Evolutionary conservation across 2,888 invertebrate species (phyloP).

Genomic region (Agonopterix heracliana): DNA sequence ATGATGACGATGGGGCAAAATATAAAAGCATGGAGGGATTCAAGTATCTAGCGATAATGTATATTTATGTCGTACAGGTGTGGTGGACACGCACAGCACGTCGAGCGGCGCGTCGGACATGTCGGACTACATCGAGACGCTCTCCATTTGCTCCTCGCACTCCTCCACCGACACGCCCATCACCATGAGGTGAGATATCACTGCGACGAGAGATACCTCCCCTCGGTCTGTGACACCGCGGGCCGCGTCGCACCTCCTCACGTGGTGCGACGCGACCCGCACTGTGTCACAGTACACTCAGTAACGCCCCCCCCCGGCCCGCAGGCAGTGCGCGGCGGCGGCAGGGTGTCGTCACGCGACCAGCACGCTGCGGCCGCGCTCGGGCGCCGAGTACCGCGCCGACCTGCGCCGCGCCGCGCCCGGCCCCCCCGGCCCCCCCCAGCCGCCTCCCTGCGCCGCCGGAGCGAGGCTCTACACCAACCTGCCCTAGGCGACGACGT

Average conservation of each 20-base stretch:
- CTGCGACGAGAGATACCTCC: background rate
- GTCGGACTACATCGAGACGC: constrained; percentile 91
- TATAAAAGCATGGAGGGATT: too few species aligned
- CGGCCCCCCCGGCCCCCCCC: constrained; percentile 33
- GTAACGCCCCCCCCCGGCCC: too few species aligned
- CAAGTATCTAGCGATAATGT: too few species aligned
- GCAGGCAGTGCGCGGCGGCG: background rate
- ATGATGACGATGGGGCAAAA: too few species aligned
- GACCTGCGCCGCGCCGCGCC: constrained; percentile 17
- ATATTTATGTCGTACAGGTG: constrained; percentile 26
- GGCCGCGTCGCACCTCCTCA: background rate
- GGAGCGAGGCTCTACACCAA: background rate
- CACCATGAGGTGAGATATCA: constrained; percentile 55
- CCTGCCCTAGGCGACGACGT: background rate
- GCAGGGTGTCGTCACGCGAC: background rate
- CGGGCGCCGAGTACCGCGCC: constrained; percentile 85
- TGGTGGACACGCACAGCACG: constrained; percentile 82
- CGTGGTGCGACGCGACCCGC: background rate
- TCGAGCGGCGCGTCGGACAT: constrained; percentile 91
- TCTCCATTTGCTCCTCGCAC: constrained; percentile 87
- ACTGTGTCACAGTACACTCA: too few species aligned
- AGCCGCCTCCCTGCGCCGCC: background rate
- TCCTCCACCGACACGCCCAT: constrained; percentile 85
- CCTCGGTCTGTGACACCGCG: background rate
- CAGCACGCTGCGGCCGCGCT: constrained; percentile 87